Evolutionary conservation across 2,888 invertebrate species (phyloP).

Genomic region (Nymphalis polychloros): DNA sequence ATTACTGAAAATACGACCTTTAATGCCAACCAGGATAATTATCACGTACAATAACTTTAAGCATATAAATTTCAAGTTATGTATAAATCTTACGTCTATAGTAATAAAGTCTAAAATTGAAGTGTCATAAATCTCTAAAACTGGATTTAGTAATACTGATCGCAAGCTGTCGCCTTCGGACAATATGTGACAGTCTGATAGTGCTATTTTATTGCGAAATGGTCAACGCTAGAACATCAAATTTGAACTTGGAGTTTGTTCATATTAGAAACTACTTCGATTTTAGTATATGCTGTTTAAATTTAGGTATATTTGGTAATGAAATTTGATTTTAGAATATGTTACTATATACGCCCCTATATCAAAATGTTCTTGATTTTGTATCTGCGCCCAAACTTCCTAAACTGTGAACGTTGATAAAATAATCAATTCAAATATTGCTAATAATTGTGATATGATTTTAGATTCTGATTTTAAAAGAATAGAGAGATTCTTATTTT

Average conservation of each 20-base stretch:
- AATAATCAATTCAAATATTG: too few species aligned
- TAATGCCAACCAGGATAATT: conserved; percentile 18
- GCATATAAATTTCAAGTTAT: conserved; percentile 8
- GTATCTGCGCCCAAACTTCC: not conserved
- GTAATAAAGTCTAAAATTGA: conserved; percentile 10
- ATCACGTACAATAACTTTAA: conserved; percentile 18
- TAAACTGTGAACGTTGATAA: not conserved
- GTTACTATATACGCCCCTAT: not conserved
- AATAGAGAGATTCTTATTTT: too few species aligned
- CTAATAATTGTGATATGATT: too few species aligned
- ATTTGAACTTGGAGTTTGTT: conserved; percentile 16
- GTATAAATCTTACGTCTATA: not conserved
- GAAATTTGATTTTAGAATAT: not conserved
- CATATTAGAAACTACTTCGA: conserved; percentile 8
- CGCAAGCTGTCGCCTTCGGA: conserved; percentile 34
- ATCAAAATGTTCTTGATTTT: not conserved
- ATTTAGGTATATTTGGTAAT: conserved; percentile 7
- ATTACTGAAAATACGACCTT: conserved; percentile 17
- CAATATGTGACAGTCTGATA: conserved; percentile 31
- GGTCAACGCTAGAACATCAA: conserved; percentile 25
- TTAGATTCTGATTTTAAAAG: too few species aligned
- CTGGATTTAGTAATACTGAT: conserved; percentile 20
- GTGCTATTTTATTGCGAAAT: conserved; percentile 26
- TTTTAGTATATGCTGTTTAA: not conserved
- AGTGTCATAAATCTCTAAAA: conserved; percentile 8